A percentile compares a stretch with the other conserved stretches of the same genome.
phyloP scores from a whole-genome alignment of 2,888 invertebrate genomes.

The Ethmia dodecea region DNA sequence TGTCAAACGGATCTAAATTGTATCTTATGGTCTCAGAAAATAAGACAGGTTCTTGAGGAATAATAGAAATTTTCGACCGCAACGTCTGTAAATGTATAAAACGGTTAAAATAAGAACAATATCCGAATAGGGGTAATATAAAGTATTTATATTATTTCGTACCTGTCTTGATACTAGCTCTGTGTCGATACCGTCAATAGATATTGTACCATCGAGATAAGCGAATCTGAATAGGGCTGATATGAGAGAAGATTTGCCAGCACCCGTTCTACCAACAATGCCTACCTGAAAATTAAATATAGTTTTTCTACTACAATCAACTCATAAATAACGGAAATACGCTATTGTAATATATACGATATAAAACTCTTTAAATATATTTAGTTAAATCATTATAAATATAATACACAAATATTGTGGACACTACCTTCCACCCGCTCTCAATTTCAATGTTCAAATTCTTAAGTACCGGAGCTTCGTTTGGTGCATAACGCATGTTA shows the following conservation, averaged over 20 bases:
- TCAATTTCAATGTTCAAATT: constrained; percentile 55
- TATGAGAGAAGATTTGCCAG: constrained; percentile 89
- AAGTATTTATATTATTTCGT: no score
- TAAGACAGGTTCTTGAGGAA: constrained; percentile 89
- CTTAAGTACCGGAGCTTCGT: constrained; percentile 80
- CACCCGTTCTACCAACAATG: constrained; percentile 90
- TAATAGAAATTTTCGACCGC: constrained; percentile 80
- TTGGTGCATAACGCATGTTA: constrained; percentile 78
- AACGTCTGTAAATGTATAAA: constrained; percentile 76
- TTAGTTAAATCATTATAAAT: no score
- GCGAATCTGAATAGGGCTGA: constrained; percentile 85
- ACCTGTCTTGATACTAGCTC: constrained; percentile 75
- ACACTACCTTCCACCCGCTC: constrained; percentile 68
- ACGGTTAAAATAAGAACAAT: no score
- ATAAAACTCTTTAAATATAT: no score
- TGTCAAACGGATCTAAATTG: constrained; percentile 86
- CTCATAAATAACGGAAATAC: no score
- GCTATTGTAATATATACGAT: no score
- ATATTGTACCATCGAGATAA: constrained; percentile 77
- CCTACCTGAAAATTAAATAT: constrained; percentile 62
- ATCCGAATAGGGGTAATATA: constrained; percentile 4
- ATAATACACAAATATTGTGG: no score
- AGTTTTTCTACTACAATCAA: no score
- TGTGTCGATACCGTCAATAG: constrained; percentile 81
- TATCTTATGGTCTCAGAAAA: constrained; percentile 83